Base-by-base conservation (phyloP, 2,113 vertebrate genomes). In the Mesocricetus auratus region DNA sequence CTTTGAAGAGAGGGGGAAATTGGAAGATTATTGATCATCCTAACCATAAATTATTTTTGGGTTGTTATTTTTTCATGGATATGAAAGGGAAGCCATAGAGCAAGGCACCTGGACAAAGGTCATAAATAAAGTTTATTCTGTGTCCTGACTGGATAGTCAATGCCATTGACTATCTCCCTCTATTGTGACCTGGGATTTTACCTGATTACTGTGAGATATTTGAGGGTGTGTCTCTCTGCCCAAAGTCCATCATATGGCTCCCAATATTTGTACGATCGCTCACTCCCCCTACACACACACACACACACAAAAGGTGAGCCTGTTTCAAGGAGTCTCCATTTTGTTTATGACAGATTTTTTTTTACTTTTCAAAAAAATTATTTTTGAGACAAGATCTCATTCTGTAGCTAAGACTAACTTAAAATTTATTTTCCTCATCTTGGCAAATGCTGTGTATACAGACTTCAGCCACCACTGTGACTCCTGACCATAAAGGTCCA, bases 171-270 rank as follows among this genome's bases (percentile, higher is more conserved):
- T n/a, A n/a, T 39, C 36, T 53, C 45, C 47, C 50, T 2, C 26
- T 5, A 21, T 2, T 2, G 3, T 77, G 12, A 4, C 47, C 64
- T 15, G 24, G 31, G 58, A 8, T 78, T 62, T 39, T 39, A 74
- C 2, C 1, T 15, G 7, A 21, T 45, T 26, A 21, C 8, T 21
- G 0, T 1, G 39, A 7, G 8, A 66, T 22, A 29, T 73, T 22
- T 22, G 0, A 16, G 21, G 24, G 8, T 15, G 10, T 66, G 15
- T 56, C 7, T 19, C 68, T 77, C 66, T 88, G 13, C 47, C 39
- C 73, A 8, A 29, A 60, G 21, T 62, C 68, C 33, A 22, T 39
- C 8, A 12, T 53, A 21, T 24, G 1, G 5, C 58, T 36, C 13
- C 17, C n/a, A 13, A 31, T 7, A 42, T 79, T 79, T 83, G 68